phyloP scores from a whole-genome alignment of 2,888 invertebrate genomes.

The Resseliella maxima region DNA sequence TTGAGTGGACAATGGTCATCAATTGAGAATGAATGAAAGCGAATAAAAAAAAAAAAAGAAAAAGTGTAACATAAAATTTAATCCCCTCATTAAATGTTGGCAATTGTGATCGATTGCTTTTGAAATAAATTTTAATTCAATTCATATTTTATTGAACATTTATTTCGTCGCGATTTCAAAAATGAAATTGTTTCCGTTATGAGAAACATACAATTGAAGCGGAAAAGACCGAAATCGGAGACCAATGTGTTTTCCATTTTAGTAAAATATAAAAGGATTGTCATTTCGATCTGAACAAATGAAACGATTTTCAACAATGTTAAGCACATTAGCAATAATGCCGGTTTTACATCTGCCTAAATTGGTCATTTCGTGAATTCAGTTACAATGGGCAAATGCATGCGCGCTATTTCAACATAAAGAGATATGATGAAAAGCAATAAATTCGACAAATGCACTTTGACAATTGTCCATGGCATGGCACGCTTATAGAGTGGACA shows the following conservation, averaged over 20 bases:
- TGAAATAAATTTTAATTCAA: conserved; percentile 34
- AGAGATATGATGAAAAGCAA: conserved; percentile 42
- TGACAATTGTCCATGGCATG: not conserved
- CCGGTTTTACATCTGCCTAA: conserved; percentile 37
- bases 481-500: no score
- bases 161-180: not conserved
- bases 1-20: conserved; percentile 48
- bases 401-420: not conserved
- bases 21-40: not conserved
- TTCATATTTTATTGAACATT: conserved; percentile 54
- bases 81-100: conserved; percentile 49
- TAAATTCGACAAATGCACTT: conserved; percentile 18
- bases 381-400: not conserved
- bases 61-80: conserved; percentile 11
- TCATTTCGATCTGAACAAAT: not conserved
- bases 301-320: not conserved
- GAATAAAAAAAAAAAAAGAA: not conserved
- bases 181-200: conserved; percentile 40
- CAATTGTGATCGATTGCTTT: conserved; percentile 5
- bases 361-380: conserved; percentile 31
- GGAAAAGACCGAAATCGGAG: no score
- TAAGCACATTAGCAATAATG: not conserved
- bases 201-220: conserved; percentile 17
- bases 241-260: not conserved
- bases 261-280: not conserved